Percentiles rank a stretch among this genome's conserved stretches.
Conservation (phyloP, 1,140 invertebrate species). For the Saccostrea echinata region DNA sequence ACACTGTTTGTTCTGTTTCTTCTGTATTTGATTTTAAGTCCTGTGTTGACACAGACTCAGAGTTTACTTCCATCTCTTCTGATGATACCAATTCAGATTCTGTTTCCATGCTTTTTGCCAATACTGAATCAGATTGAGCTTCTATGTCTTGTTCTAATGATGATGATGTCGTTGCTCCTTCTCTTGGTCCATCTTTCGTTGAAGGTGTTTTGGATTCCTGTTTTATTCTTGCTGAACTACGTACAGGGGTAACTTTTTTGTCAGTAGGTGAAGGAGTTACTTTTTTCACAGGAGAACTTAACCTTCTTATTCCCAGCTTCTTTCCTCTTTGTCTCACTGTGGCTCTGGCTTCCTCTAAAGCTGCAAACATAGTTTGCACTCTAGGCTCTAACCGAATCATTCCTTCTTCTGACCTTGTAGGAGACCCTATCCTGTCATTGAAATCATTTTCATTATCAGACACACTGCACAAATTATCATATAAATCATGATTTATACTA, state of each 20-base stretch:
- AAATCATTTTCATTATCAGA: conserved; percentile 51
- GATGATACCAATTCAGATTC: background rate
- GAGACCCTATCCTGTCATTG: conserved; percentile 37
- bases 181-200: background rate
- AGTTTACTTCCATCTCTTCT: background rate
- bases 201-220: background rate
- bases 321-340: conserved; percentile 47
- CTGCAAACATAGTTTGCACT: conserved; percentile 54
- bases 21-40: background rate
- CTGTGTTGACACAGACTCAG: background rate
- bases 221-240: conserved; percentile 10
- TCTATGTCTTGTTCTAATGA: background rate
- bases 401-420: conserved; percentile 44
- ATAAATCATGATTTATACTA: conserved; percentile 38
- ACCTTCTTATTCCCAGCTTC: conserved; percentile 16
- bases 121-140: background rate
- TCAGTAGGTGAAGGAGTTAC: conserved; percentile 11
- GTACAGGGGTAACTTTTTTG: background rate
- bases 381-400: conserved; percentile 45
- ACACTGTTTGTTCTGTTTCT: background rate
- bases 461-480: conserved; percentile 51
- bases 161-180: background rate
- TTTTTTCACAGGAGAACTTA: conserved; percentile 49
- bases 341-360: conserved; percentile 55
- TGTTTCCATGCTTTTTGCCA: background rate